These are phyloP conservation scores for Saimiri boliviensis DNA, from an alignment of 2,113 vertebrate species.

Conservation along the genomic window DNA sequence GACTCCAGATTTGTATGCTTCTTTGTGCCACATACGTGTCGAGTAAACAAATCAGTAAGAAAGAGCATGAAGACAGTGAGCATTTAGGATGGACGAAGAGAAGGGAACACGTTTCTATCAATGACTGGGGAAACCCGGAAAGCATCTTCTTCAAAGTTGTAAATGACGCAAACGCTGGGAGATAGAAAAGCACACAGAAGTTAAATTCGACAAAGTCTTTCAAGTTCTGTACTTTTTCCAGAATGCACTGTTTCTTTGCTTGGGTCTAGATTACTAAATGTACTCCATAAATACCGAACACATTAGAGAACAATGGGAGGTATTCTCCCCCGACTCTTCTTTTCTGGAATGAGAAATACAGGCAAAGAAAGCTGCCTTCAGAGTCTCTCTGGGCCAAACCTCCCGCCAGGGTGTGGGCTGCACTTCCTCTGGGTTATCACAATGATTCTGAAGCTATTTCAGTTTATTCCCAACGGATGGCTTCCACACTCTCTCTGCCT, in stretches of 20 bases:
- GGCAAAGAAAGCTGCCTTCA: background rate
- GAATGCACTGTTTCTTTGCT: background rate
- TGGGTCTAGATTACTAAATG: background rate
- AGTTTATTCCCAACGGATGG: background rate
- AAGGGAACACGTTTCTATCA: background rate
- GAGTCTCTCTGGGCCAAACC: background rate
- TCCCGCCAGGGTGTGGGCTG: background rate
- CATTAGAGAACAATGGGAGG: background rate
- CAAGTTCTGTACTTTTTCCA: background rate
- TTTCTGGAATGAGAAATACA: background rate
- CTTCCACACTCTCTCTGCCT: background rate
- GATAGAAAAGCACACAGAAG: background rate
- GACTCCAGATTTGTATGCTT: background rate
- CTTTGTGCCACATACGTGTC: background rate
- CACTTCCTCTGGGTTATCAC: conserved; percentile 42
- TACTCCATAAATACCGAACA: background rate
- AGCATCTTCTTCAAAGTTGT: background rate
- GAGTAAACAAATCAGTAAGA: background rate
- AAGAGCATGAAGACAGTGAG: background rate
- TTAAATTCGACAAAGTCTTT: background rate
- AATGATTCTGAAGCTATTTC: background rate
- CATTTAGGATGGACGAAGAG: background rate
- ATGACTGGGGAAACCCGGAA: background rate
- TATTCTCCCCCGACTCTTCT: background rate
- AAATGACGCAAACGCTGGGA: background rate